Evolutionary conservation across 2,113 vertebrate genomes (phyloP).

Genomic region (Micromys minutus): DNA sequence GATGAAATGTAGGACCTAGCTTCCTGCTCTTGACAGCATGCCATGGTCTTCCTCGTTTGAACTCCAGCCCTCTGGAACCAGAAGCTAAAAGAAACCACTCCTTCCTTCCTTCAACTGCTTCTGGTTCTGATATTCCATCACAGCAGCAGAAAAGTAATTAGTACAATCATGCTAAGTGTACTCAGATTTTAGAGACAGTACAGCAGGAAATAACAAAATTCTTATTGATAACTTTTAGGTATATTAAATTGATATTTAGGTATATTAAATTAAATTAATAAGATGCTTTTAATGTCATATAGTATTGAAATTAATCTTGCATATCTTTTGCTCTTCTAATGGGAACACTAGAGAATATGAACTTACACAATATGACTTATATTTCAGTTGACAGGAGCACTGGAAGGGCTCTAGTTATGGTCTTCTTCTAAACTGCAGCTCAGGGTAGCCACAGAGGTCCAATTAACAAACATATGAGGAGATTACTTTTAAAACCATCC

Average conservation of each 20-base stretch:
- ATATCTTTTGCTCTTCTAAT: neutral
- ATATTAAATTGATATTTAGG: neutral
- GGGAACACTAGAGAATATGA: neutral
- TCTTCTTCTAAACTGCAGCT: neutral
- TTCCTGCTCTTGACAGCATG: no score
- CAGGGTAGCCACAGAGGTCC: neutral
- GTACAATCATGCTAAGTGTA: neutral
- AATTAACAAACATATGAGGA: neutral
- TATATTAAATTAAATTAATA: neutral
- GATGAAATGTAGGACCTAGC: neutral
- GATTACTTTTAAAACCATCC: neutral
- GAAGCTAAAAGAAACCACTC: neutral
- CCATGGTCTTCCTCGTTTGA: neutral
- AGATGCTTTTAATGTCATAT: neutral
- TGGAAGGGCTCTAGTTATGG: neutral
- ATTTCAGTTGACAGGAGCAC: neutral
- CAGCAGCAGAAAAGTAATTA: neutral
- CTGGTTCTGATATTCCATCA: neutral
- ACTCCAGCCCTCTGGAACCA: neutral
- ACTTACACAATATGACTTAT: neutral
- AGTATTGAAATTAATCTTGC: constrained; percentile 31
- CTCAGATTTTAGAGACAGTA: neutral
- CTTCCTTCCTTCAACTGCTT: neutral
- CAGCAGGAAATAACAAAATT: neutral
- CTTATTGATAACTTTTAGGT: neutral